Evolutionary conservation across 1,140 invertebrate genomes (phyloP), one percentile per base, ranked within the genome.

Genomic region (Anoplophora glabripennis): DNA sequence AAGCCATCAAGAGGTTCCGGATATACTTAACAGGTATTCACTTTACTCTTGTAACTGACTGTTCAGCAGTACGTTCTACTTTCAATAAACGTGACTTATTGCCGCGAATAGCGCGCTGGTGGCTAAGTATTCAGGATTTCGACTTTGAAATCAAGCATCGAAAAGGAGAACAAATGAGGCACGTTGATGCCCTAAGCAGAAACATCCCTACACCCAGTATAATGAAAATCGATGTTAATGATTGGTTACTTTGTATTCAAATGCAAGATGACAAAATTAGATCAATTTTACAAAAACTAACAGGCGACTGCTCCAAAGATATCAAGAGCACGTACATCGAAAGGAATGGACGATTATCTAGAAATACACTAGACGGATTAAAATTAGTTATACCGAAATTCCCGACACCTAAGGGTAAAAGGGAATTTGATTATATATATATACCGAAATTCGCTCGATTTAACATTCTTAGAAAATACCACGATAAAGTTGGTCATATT

Each of bases 401-500:
- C 1, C n/a, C n/a, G n/a, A n/a, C n/a, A n/a, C n/a, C n/a, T n/a
- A n/a, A n/a, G n/a, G n/a, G n/a, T n/a, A n/a, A n/a, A n/a, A n/a
- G n/a, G n/a, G n/a, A n/a, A n/a, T n/a, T n/a, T n/a, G n/a, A n/a
- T n/a, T n/a, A n/a, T n/a, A n/a, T n/a, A n/a, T n/a, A n/a, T 0
- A 41, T 49, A 14, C 55, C 49, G 4, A 52, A 58, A 35, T 11
- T 15, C 1, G 4, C 18, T 8, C 34, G 28, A 15, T 52, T 57
- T 17, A 38, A 57, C 14, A n/a, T 63, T 34, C 0, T 59, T 10
- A 34, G 51, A 8, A 53, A 58, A 33, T 46, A 40, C 47, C 60
- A 62, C 46, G 57, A 63, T 34, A 42, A 63, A 0, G 38, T 59
- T 12, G 61, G 57, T 21, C 52, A 63, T 14, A 10, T 47, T 7